Conservation (phyloP, 2,888 invertebrate species). For the Bugula neritina region DNA sequence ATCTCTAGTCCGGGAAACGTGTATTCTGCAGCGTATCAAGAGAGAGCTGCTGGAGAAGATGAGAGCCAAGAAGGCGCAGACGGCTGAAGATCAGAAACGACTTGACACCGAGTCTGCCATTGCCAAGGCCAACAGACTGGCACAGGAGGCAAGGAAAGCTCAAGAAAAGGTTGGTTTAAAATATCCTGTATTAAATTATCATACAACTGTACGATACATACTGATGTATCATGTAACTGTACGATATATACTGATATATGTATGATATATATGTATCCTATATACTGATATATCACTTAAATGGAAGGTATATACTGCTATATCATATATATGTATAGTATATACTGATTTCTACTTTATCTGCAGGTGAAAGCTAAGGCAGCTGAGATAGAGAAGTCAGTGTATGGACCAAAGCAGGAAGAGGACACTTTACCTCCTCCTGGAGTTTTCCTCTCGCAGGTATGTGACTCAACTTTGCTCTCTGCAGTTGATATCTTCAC, state of each 20-base stretch:
- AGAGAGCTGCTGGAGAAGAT: constrained; percentile 23
- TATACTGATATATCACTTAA: no score
- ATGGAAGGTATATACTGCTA: no score
- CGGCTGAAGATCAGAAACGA: neutral
- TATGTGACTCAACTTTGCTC: neutral
- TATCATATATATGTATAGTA: no score
- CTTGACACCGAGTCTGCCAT: neutral
- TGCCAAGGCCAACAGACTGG: neutral
- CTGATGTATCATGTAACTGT: no score
- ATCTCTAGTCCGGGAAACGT: no score
- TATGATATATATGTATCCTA: no score
- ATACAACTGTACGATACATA: no score
- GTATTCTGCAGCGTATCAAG: constrained; percentile 13
- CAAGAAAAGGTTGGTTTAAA: constrained; percentile 3
- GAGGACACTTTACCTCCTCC: neutral
- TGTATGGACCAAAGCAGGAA: constrained; percentile 2
- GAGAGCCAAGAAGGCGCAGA: neutral
- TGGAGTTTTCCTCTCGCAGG: neutral
- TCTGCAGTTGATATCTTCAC: neutral
- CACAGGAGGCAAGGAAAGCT: neutral
- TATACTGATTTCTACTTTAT: neutral
- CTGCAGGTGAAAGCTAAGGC: constrained; percentile 17
- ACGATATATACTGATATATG: no score
- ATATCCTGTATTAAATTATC: no score
- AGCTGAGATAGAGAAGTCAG: constrained; percentile 7